phyloP scores from a whole-genome alignment of 2,888 invertebrate genomes.

The Aromia moschata region DNA sequence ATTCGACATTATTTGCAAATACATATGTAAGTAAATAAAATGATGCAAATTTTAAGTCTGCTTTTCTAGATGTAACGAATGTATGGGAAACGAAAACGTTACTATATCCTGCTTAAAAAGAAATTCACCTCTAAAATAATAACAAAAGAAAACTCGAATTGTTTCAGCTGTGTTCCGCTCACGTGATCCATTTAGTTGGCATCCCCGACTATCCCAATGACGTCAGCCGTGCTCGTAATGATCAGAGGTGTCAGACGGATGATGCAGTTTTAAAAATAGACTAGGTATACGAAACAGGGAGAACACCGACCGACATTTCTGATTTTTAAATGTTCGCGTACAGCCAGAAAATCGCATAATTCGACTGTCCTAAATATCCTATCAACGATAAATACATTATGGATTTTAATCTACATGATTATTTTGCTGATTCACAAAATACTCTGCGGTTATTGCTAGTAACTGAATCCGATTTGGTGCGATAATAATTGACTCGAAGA shows the following conservation, averaged over 20 bases:
- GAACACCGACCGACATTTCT: neutral
- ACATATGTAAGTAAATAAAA: too few species aligned
- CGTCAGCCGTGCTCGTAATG: too few species aligned
- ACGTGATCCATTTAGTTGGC: too few species aligned
- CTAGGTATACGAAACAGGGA: neutral
- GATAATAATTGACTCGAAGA: neutral
- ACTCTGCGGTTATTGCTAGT: neutral
- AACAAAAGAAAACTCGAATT: too few species aligned
- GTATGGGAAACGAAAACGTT: neutral
- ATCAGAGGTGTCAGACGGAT: neutral
- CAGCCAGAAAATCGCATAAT: neutral
- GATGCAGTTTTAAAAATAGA: neutral
- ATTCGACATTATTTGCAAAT: too few species aligned
- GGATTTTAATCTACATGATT: neutral
- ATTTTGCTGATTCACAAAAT: neutral
- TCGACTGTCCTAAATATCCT: conserved; percentile 1
- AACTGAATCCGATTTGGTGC: neutral
- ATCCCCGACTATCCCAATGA: too few species aligned
- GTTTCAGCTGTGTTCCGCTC: too few species aligned
- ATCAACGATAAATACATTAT: neutral
- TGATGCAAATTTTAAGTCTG: neutral
- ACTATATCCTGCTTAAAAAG: too few species aligned
- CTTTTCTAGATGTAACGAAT: neutral
- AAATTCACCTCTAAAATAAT: too few species aligned
- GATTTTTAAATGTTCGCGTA: neutral